These are phyloP conservation scores for Agrochola lychnidis DNA, from an alignment of 2,888 invertebrate genomes.

Conservation along the genomic window DNA sequence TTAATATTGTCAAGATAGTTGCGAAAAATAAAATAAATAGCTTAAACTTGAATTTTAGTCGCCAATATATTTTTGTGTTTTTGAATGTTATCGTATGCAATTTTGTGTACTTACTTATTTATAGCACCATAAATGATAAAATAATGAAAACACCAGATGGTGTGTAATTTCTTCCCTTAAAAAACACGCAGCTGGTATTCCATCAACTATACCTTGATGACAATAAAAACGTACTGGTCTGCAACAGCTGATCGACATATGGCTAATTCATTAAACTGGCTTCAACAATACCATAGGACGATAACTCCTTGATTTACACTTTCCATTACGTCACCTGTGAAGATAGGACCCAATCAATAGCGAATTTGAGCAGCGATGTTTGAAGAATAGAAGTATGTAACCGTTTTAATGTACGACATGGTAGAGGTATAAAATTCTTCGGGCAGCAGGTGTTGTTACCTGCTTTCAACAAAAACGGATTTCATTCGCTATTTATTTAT, in stretches of 20 bases:
- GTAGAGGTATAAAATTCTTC: slow-evolving; percentile 9
- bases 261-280: slow-evolving; percentile 23
- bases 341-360: background rate
- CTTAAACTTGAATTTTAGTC: no score
- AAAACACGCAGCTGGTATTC: slow-evolving; percentile 45
- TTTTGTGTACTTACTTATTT: no score
- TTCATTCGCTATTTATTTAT: slow-evolving; percentile 32
- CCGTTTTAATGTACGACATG: background rate
- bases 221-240: slow-evolving; percentile 33
- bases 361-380: slow-evolving; percentile 25
- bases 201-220: slow-evolving; percentile 32
- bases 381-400: background rate
- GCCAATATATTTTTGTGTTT: no score
- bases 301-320: background rate
- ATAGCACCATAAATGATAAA: background rate
- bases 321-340: slow-evolving; percentile 16
- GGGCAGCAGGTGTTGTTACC: slow-evolving; percentile 57
- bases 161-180: slow-evolving; percentile 24
- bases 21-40: no score
- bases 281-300: background rate
- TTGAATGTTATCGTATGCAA: no score
- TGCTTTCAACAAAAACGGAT: slow-evolving; percentile 57
- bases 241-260: slow-evolving; percentile 61
- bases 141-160: background rate
- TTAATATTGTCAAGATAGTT: no score